These are phyloP conservation scores for Oreohelix idahoensis DNA, from an alignment of 1,140 invertebrate species.

Conservation along the genomic window DNA sequence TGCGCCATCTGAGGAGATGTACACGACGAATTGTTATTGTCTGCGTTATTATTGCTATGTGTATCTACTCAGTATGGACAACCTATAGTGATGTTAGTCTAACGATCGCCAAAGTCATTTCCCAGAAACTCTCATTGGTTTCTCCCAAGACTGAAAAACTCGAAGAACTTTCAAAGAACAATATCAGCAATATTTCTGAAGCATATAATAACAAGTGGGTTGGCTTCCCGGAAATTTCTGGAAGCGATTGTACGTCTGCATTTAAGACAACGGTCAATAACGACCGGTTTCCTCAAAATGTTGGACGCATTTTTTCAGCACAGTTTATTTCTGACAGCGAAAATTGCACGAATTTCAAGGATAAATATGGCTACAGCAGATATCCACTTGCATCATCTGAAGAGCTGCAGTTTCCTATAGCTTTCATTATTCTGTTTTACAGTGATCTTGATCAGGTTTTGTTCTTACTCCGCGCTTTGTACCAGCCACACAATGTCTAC, in stretches of 20 bases:
- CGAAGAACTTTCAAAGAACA: too few species aligned
- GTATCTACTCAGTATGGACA: too few species aligned
- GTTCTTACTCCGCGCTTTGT: slow-evolving; percentile 62
- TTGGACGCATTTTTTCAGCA: neutral
- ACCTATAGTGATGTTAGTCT: too few species aligned
- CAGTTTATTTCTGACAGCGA: neutral
- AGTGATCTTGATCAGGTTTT: slow-evolving; percentile 38
- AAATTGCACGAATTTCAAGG: neutral
- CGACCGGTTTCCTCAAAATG: neutral
- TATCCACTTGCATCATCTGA: neutral
- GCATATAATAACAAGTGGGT: slow-evolving; percentile 18
- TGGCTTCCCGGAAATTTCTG: neutral
- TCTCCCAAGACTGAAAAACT: too few species aligned
- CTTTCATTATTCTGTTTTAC: slow-evolving; percentile 24
- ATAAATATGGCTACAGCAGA: slow-evolving; percentile 13
- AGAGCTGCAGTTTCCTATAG: slow-evolving; percentile 8
- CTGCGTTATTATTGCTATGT: too few species aligned
- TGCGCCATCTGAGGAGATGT: too few species aligned
- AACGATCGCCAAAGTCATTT: too few species aligned
- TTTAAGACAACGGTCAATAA: neutral
- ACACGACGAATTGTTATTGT: too few species aligned
- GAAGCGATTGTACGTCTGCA: neutral
- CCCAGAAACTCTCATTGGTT: too few species aligned
- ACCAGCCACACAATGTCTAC: slow-evolving; percentile 67
- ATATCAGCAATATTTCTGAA: neutral